A percentile compares a stretch with the other conserved stretches of the same genome.
These are phyloP conservation scores for Drosophila anomalipes DNA, from an alignment of 2,888 invertebrate species.

Conservation along the genomic window DNA sequence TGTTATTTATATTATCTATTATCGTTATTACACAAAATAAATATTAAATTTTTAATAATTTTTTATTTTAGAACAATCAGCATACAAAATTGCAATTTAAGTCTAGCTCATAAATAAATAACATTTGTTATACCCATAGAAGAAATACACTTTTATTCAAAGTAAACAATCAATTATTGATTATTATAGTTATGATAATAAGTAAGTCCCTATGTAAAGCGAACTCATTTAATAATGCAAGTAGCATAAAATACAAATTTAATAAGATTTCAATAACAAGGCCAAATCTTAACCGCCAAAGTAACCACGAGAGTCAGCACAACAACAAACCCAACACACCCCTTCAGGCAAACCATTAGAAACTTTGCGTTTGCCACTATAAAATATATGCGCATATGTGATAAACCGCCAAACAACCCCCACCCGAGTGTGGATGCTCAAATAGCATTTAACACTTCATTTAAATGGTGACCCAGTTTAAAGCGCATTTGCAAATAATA, in stretches of 20 bases:
- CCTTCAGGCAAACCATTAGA: constrained; percentile 12
- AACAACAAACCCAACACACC: not conserved
- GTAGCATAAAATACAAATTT: constrained; percentile 18
- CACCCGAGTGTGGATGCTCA: constrained; percentile 18
- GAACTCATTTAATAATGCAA: not conserved
- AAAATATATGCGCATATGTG: constrained; percentile 74
- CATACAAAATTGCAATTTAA: not conserved
- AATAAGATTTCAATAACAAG: constrained; percentile 25
- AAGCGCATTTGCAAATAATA: constrained; percentile 43
- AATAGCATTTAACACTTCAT: constrained; percentile 65
- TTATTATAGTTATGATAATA: not conserved
- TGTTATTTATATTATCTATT: not conserved
- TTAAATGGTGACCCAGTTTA: constrained; percentile 68
- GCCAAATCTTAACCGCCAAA: not conserved
- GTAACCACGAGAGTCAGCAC: constrained; percentile 9
- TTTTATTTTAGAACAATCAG: not conserved
- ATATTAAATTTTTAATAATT: not conserved
- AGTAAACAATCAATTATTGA: not conserved
- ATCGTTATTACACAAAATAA: not conserved
- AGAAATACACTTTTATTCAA: not conserved
- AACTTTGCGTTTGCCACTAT: constrained; percentile 20
- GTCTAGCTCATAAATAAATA: not conserved
- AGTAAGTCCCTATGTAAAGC: not conserved
- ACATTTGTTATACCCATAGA: not conserved
- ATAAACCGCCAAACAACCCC: constrained; percentile 24